A percentile compares a stretch with the other conserved stretches of the same genome.
Evolutionary conservation across 2,888 invertebrate genomes (phyloP).

Genomic region (Leptogaster cylindrica): DNA sequence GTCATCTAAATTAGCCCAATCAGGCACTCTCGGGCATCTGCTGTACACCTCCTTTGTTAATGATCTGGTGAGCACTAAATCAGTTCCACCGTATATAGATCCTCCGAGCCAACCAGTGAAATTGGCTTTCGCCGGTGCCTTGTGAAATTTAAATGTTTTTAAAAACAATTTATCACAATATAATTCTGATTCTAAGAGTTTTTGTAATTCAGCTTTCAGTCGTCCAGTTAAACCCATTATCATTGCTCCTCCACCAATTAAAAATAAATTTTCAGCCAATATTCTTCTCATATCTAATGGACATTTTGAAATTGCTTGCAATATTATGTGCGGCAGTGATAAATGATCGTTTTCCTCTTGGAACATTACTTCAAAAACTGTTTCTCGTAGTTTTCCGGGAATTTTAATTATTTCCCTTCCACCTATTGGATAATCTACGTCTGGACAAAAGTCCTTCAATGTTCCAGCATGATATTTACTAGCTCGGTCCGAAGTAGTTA

Average conservation of each 20-base stretch:
- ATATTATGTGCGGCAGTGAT: slow-evolving; percentile 81
- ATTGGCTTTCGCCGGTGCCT: slow-evolving; percentile 79
- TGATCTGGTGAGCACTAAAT: slow-evolving; percentile 73
- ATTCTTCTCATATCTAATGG: slow-evolving; percentile 80
- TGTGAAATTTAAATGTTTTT: slow-evolving; percentile 79
- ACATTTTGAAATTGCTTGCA: slow-evolving; percentile 81
- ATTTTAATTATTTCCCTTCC: slow-evolving; percentile 70
- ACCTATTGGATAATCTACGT: slow-evolving; percentile 72
- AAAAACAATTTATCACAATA: slow-evolving; percentile 70
- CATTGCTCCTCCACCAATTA: slow-evolving; percentile 87
- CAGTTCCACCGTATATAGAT: slow-evolving; percentile 79
- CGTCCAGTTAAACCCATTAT: slow-evolving; percentile 83
- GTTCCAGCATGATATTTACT: slow-evolving; percentile 63
- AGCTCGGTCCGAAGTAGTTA: slow-evolving; percentile 76
- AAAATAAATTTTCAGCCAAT: slow-evolving; percentile 82
- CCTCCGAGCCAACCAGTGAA: slow-evolving; percentile 88
- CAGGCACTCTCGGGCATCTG: slow-evolving; percentile 73
- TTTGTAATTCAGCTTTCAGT: slow-evolving; percentile 76
- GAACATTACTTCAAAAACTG: slow-evolving; percentile 84
- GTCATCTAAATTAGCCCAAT: slow-evolving; percentile 71
- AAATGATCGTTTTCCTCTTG: slow-evolving; percentile 82
- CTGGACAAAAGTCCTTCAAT: slow-evolving; percentile 65
- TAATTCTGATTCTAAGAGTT: slow-evolving; percentile 68
- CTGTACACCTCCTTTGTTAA: slow-evolving; percentile 78
- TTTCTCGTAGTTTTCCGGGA: slow-evolving; percentile 77